phyloP scores from a whole-genome alignment of 2,113 vertebrate genomes.

The Tragelaphus scriptus region DNA sequence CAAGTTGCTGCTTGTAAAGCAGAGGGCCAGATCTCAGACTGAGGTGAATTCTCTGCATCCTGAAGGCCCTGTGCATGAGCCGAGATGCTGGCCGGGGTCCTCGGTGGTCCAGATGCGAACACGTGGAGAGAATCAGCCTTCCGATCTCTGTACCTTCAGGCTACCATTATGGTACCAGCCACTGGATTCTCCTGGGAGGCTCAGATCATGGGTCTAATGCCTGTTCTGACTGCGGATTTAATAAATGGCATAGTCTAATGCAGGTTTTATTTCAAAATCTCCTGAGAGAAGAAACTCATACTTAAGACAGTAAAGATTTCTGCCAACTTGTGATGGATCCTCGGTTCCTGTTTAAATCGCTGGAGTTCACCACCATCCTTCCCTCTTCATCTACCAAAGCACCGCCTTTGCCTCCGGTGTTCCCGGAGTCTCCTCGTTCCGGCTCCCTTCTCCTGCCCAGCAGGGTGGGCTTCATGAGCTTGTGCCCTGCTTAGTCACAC shows the following conservation, averaged over 20 bases:
- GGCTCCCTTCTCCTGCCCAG: not conserved
- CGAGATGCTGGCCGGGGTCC: not conserved
- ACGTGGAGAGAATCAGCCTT: not conserved
- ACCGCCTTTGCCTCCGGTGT: rapidly evolving
- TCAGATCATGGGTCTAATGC: not conserved
- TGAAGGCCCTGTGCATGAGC: not conserved
- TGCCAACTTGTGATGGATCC: not conserved
- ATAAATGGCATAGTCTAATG: constrained; percentile 34
- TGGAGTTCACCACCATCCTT: not conserved
- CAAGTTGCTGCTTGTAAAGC: constrained; percentile 25
- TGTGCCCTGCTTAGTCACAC: rapidly evolving
- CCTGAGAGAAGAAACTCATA: not conserved
- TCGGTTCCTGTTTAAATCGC: rapidly evolving
- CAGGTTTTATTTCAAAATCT: constrained; percentile 32
- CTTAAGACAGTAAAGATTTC: not conserved
- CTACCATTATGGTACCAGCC: not conserved
- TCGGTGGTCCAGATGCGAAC: not conserved
- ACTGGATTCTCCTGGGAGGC: not conserved
- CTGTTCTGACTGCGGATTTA: constrained; percentile 19
- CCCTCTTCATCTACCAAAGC: not conserved
- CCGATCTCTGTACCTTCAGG: not conserved
- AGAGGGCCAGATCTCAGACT: not conserved
- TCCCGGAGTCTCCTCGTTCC: not conserved
- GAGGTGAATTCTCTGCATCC: not conserved
- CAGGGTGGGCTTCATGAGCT: rapidly evolving